These are phyloP conservation scores for Drosophila albomicans DNA, from an alignment of 1,140 invertebrate genomes.

Conservation along the genomic window DNA sequence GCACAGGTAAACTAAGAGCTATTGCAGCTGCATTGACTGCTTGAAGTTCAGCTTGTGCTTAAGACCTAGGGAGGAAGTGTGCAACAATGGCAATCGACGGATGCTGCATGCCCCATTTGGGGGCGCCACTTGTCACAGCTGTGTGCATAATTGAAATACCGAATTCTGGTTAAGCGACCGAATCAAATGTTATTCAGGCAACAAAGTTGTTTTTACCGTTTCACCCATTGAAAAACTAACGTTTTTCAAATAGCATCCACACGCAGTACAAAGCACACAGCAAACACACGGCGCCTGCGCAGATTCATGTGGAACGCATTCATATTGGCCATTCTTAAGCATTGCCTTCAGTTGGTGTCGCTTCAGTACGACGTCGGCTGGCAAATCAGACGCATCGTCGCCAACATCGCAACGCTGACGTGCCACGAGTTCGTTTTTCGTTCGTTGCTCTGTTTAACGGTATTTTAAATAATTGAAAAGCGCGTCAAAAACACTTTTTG, in stretches of 20 bases:
- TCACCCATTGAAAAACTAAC: conserved; percentile 67
- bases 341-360: conserved; percentile 11
- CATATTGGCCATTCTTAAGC: conserved; percentile 50
- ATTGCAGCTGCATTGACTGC: neutral
- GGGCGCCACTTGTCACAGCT: conserved; percentile 42
- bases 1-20: neutral
- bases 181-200: conserved; percentile 47
- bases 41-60: conserved; percentile 30
- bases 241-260: conserved; percentile 74
- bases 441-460: conserved; percentile 52
- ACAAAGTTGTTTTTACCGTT: conserved; percentile 50
- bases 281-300: conserved; percentile 53
- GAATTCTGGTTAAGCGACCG: conserved; percentile 28
- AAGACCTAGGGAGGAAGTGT: conserved; percentile 48
- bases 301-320: conserved; percentile 51
- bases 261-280: neutral
- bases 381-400: conserved; percentile 54
- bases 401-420: conserved; percentile 12
- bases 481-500: conserved; percentile 46
- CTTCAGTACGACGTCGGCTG: conserved; percentile 71
- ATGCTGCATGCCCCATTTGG: conserved; percentile 3
- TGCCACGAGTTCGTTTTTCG: conserved; percentile 1
- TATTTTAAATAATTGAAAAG: conserved; percentile 70
- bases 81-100: conserved; percentile 12
- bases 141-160: conserved; percentile 73